Conservation (phyloP, 2,888 invertebrate species). For the Dinocampus coccinellae region DNA sequence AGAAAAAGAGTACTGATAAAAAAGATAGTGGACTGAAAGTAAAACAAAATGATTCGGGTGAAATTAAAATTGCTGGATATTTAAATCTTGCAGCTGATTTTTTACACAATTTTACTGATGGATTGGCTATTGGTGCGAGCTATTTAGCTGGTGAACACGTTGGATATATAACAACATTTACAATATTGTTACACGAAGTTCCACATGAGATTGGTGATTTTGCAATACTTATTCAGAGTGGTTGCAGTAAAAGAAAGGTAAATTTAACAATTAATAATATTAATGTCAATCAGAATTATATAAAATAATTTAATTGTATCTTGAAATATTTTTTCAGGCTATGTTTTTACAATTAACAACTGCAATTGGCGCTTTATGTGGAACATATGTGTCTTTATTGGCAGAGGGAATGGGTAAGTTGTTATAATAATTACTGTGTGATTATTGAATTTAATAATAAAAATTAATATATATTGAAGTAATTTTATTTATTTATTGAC, state of each 20-base stretch:
- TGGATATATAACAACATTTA: conserved; percentile 92
- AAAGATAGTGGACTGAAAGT: conserved; percentile 25
- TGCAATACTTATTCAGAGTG: conserved; percentile 97
- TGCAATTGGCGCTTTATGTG: conserved; percentile 94
- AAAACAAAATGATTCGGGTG: conserved; percentile 66
- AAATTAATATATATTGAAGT: too few species aligned
- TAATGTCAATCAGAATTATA: not conserved
- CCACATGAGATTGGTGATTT: conserved; percentile 99
- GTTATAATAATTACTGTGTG: too few species aligned
- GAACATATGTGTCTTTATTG: conserved; percentile 89
- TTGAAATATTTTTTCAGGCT: conserved; percentile 73
- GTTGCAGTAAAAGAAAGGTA: conserved; percentile 89
- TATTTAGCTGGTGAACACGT: conserved; percentile 91
- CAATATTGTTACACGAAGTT: conserved; percentile 97
- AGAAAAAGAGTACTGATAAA: conserved; percentile 38
- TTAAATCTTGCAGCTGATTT: conserved; percentile 98
- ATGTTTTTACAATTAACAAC: conserved; percentile 95
- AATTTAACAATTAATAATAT: conserved; percentile 31
- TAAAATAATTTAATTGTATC: too few species aligned
- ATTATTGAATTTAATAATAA: too few species aligned
- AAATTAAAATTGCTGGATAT: conserved; percentile 90
- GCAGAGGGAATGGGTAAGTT: conserved; percentile 77
- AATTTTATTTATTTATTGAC: too few species aligned
- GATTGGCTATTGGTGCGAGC: conserved; percentile 98
- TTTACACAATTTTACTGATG: conserved; percentile 99